Conservation (phyloP, 2,888 invertebrate species). For the Empis stercorea region DNA sequence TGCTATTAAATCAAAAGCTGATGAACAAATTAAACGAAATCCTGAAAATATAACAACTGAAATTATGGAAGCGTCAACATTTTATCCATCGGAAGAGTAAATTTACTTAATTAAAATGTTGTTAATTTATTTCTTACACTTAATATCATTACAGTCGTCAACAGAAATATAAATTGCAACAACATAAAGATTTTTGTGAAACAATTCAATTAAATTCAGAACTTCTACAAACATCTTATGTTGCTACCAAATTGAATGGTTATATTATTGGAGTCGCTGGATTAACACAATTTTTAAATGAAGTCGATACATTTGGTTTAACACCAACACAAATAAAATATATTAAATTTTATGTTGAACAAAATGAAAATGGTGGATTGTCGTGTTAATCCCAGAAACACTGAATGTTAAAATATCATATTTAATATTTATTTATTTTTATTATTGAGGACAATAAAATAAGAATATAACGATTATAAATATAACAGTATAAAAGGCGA, state of each 20-base stretch:
- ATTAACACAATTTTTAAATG: conserved; percentile 52
- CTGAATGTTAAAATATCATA: too few relatives aligned
- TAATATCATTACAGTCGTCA: conserved; percentile 56
- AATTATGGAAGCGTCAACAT: conserved; percentile 55
- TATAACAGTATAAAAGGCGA: not conserved
- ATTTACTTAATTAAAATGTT: conserved; percentile 21
- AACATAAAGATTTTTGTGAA: conserved; percentile 56
- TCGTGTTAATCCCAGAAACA: conserved; percentile 43
- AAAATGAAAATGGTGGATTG: conserved; percentile 55
- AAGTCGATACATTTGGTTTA: conserved; percentile 48
- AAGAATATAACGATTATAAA: too few relatives aligned
- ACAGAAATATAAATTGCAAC: conserved; percentile 79
- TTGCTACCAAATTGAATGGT: conserved; percentile 71
- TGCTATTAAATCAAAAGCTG: conserved; percentile 44
- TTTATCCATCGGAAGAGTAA: conserved; percentile 85
- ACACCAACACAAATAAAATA: conserved; percentile 54
- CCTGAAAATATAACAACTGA: conserved; percentile 41
- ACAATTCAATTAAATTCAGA: conserved; percentile 45
- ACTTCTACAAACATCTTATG: conserved; percentile 54
- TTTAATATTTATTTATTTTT: too few relatives aligned
- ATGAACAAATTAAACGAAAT: conserved; percentile 35
- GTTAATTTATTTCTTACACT: not conserved
- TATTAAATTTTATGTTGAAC: conserved; percentile 48
- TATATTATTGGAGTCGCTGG: conserved; percentile 67
- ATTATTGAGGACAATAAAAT: too few relatives aligned